phyloP scores from a whole-genome alignment of 1,140 invertebrate genomes.

The Nephila pilipes region DNA sequence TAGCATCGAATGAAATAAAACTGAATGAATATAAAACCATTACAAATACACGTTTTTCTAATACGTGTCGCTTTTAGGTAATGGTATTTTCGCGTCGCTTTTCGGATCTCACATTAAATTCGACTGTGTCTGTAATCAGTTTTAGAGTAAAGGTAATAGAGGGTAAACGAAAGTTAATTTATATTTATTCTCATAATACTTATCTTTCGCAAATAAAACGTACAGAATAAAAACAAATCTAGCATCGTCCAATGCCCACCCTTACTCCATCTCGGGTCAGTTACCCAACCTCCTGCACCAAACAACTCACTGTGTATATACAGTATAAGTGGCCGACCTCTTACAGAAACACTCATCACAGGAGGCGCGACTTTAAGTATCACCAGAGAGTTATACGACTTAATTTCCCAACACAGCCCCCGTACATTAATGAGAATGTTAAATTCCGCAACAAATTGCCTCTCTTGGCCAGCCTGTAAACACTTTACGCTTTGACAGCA shows the following conservation, averaged over 20 bases:
- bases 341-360: conserved; percentile 33
- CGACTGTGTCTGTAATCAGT: too few species aligned
- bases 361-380: conserved; percentile 50
- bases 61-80: too few species aligned
- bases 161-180: too few species aligned
- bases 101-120: too few species aligned
- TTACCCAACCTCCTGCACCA: background rate
- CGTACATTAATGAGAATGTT: conserved; percentile 55
- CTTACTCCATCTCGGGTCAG: background rate
- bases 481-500: conserved; percentile 57
- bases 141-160: too few species aligned
- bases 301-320: background rate
- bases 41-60: too few species aligned
- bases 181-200: too few species aligned
- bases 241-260: background rate
- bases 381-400: conserved; percentile 58
- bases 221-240: background rate
- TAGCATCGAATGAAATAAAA: too few species aligned
- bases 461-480: conserved; percentile 28
- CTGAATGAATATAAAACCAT: too few species aligned
- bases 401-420: conserved; percentile 16
- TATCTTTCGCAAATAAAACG: too few species aligned
- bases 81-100: too few species aligned
- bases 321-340: background rate
- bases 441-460: conserved; percentile 69